Evolutionary conservation across 2,113 vertebrate species (phyloP).

Genomic region (Galbula dea): DNA sequence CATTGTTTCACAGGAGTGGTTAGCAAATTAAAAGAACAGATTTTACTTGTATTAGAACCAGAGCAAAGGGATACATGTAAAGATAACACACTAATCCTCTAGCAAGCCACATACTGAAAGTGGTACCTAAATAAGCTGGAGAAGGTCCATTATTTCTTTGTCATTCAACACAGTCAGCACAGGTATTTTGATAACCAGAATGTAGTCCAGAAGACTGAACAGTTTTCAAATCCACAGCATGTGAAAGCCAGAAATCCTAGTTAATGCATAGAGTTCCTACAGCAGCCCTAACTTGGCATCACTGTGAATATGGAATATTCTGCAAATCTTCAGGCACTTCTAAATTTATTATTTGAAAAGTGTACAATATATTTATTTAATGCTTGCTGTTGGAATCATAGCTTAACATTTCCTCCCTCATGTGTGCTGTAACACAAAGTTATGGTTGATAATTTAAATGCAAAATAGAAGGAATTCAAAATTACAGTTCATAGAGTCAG

Average conservation of each 20-base stretch:
- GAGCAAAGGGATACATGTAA: background rate
- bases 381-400: background rate
- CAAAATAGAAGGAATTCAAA: conserved; percentile 19
- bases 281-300: background rate
- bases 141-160: background rate
- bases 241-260: background rate
- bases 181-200: background rate
- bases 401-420: background rate
- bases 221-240: background rate
- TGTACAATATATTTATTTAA: background rate
- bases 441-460: conserved; percentile 20
- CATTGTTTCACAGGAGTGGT: background rate
- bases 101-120: background rate
- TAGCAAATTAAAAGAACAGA: background rate
- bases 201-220: background rate
- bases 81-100: background rate
- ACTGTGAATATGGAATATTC: background rate
- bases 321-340: background rate
- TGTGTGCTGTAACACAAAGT: background rate
- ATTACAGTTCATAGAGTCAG: background rate
- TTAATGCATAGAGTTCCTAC: background rate
- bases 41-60: background rate
- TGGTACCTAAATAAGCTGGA: background rate
- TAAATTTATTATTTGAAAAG: conserved; percentile 1
- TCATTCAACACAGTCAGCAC: background rate